Evolutionary conservation across 2,888 invertebrate genomes (phyloP).

Genomic region (Eupithecia inturbata): DNA sequence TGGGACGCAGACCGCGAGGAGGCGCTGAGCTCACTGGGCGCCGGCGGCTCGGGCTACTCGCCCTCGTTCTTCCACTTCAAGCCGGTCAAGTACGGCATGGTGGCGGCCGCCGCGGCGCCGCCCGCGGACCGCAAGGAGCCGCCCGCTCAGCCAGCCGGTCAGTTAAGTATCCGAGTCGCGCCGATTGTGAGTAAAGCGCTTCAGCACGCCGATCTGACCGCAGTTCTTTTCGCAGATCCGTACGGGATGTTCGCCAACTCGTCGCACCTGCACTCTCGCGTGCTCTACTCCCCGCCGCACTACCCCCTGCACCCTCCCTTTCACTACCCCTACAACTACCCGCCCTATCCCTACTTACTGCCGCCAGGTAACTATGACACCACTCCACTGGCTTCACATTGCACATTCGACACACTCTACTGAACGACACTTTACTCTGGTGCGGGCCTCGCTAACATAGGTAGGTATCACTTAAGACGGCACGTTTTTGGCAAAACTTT

Average conservation of each 20-base stretch:
- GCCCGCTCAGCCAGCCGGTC: conserved; percentile 83
- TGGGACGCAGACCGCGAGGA: conserved; percentile 93
- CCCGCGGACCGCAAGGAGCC: conserved; percentile 81
- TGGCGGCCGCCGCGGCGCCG: conserved; percentile 75
- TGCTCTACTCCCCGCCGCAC: conserved; percentile 79
- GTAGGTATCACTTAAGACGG: conserved; percentile 20
- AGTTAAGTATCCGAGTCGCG: conserved; percentile 83
- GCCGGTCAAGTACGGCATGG: conserved; percentile 91
- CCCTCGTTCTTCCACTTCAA: conserved; percentile 97
- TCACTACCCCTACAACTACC: conserved; percentile 81
- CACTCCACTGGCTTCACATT: conserved; percentile 44
- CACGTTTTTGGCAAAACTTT: background rate
- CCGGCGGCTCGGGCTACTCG: conserved; percentile 92
- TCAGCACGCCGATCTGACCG: conserved; percentile 67
- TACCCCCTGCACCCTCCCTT: conserved; percentile 79
- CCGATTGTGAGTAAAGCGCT: conserved; percentile 79
- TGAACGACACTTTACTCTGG: conserved; percentile 29
- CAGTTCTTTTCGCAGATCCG: conserved; percentile 78
- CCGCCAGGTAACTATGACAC: conserved; percentile 75
- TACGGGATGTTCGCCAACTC: conserved; percentile 77
- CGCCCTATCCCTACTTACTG: conserved; percentile 77
- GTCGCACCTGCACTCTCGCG: conserved; percentile 78
- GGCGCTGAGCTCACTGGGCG: conserved; percentile 90
- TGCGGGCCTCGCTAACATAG: conserved; percentile 26
- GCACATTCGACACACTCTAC: conserved; percentile 38